phyloP scores from a whole-genome alignment of 2,113 vertebrate genomes.

The Cephalopholis sonnerati region DNA sequence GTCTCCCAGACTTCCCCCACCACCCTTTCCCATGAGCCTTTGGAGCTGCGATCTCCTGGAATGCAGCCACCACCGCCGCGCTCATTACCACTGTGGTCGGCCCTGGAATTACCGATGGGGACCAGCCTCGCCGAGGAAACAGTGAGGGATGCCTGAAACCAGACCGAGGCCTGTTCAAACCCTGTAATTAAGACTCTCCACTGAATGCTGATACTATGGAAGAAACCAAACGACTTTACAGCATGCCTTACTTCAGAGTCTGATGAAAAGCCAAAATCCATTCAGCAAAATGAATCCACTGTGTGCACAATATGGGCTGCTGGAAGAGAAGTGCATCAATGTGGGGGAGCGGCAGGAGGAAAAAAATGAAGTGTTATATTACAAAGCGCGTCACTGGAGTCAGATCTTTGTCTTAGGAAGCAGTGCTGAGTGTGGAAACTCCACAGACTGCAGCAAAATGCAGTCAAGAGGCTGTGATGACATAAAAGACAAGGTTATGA shows the following conservation, averaged over 20 bases:
- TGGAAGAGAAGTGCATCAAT: conserved; percentile 65
- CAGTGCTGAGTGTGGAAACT: conserved; percentile 46
- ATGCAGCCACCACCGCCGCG: conserved; percentile 67
- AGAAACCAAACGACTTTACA: conserved; percentile 85
- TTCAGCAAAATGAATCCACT: conserved; percentile 77
- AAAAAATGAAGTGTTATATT: conserved; percentile 68
- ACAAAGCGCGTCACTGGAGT: conserved; percentile 59
- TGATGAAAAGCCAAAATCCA: conserved; percentile 78
- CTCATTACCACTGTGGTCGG: conserved; percentile 84
- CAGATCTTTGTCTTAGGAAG: conserved; percentile 44
- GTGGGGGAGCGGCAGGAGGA: conserved; percentile 57
- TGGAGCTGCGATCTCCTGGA: conserved; percentile 80
- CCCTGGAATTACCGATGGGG: conserved; percentile 83
- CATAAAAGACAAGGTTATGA: conserved; percentile 13
- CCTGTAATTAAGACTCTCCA: conserved; percentile 86
- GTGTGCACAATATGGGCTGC: conserved; percentile 56
- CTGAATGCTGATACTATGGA: conserved; percentile 84
- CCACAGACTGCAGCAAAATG: conserved; percentile 36
- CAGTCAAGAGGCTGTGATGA: conserved; percentile 12
- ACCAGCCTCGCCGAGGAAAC: conserved; percentile 76
- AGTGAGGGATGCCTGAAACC: conserved; percentile 82
- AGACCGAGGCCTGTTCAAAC: conserved; percentile 76
- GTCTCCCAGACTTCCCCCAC: conserved; percentile 79
- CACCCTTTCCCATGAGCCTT: conserved; percentile 83
- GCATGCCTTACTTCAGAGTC: conserved; percentile 78